Percentiles rank a stretch among this genome's conserved stretches.
Conservation (phyloP, 2,113 vertebrate species). For the Scortum barcoo region DNA sequence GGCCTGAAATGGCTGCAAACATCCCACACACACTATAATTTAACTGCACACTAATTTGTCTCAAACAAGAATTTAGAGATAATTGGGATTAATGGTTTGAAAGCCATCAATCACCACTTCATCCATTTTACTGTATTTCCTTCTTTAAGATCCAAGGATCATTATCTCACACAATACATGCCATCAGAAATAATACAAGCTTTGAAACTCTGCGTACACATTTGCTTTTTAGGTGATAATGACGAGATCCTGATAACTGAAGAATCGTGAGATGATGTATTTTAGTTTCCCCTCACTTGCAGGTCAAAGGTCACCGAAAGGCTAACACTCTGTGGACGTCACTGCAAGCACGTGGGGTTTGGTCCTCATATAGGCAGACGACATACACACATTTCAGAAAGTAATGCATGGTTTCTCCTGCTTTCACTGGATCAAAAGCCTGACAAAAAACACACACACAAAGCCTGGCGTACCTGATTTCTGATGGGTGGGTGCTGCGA, state of each 20-base stretch:
- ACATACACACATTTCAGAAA: neutral
- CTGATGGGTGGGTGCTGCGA: constrained; percentile 92
- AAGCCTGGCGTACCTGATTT: constrained; percentile 89
- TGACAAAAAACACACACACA: neutral
- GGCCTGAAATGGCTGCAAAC: neutral
- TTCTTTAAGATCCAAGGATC: neutral
- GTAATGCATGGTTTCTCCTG: neutral
- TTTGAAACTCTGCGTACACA: neutral
- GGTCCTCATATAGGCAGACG: neutral
- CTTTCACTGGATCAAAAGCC: neutral
- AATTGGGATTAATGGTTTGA: neutral
- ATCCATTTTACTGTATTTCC: neutral
- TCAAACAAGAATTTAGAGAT: neutral
- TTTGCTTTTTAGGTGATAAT: neutral
- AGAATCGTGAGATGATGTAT: neutral
- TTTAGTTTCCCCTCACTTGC: neutral
- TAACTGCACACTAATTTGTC: neutral
- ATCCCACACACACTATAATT: neutral
- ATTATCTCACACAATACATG: neutral
- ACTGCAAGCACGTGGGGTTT: neutral
- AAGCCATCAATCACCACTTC: neutral
- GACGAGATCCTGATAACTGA: neutral
- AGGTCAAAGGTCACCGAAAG: neutral
- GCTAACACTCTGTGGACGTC: neutral
- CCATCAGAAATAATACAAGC: neutral